Evolutionary conservation across 2,888 invertebrate genomes (phyloP).

Genomic region (Cerastoderma edule): DNA sequence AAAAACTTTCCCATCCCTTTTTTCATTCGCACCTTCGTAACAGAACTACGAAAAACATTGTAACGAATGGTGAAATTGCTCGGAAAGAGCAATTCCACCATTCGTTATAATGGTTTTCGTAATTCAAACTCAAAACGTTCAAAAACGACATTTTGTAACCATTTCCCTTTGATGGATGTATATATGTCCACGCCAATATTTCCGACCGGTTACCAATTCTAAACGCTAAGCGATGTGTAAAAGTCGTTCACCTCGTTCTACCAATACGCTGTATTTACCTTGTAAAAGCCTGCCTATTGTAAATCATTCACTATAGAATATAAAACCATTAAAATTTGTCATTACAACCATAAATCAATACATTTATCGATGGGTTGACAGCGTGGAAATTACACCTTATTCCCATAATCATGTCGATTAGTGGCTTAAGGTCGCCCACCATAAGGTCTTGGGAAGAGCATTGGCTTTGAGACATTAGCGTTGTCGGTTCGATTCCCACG

Average conservation of each 20-base stretch:
- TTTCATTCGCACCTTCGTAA: no score
- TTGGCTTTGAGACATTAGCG: no score
- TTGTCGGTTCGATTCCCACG: no score
- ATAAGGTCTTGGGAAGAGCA: no score
- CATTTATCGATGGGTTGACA: conserved; percentile 45
- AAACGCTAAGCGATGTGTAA: conserved; percentile 1
- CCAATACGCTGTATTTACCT: conserved; percentile 44
- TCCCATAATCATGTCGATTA: neutral
- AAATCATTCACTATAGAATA: conserved; percentile 52
- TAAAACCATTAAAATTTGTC: conserved; percentile 64
- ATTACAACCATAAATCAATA: conserved; percentile 59
- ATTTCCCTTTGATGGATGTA: no score
- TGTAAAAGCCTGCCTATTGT: conserved; percentile 44
- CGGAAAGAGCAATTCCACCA: neutral
- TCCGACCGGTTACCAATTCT: no score
- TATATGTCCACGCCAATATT: no score
- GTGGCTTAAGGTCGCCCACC: no score
- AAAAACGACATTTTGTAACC: no score
- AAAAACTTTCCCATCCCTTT: no score
- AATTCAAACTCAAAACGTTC: no score
- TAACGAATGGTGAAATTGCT: neutral
- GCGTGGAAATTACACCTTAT: neutral
- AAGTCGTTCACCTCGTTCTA: conserved; percentile 1
- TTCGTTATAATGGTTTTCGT: neutral
- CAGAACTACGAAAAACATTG: neutral